Evolutionary conservation across 2,113 vertebrate species (phyloP).

Genomic region (Nicator chloris): DNA sequence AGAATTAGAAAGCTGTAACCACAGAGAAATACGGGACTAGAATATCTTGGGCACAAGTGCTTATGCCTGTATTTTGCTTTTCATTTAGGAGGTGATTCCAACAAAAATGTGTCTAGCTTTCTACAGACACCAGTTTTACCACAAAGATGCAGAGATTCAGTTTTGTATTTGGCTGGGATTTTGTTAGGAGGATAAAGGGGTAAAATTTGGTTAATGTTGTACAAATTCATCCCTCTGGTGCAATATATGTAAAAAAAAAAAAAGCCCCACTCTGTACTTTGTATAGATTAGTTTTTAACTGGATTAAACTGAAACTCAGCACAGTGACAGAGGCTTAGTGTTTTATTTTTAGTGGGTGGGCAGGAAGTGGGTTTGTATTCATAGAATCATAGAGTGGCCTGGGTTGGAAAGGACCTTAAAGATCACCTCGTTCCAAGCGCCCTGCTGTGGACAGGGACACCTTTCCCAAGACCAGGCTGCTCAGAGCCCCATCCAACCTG

Average conservation of each 20-base stretch:
- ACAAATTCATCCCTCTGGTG: constrained; percentile 44
- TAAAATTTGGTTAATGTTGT: constrained; percentile 17
- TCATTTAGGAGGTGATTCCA: background rate
- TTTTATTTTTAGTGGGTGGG: background rate
- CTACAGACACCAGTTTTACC: background rate
- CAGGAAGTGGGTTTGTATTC: background rate
- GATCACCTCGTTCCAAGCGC: background rate
- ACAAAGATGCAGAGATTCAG: background rate
- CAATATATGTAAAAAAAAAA: constrained; percentile 39
- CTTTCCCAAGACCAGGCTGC: background rate
- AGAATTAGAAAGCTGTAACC: background rate
- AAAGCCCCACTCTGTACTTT: constrained; percentile 27
- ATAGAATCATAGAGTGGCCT: background rate
- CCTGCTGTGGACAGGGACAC: no score
- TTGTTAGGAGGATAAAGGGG: background rate
- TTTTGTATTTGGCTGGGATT: constrained; percentile 29
- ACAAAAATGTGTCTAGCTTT: background rate
- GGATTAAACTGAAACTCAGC: constrained; percentile 63
- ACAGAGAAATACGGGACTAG: background rate
- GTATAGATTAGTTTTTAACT: constrained; percentile 62
- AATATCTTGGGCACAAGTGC: background rate
- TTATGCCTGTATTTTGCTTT: background rate
- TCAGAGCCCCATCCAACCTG: background rate
- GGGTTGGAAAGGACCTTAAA: background rate
- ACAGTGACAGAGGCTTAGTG: background rate